phyloP scores from a whole-genome alignment of 2,797 vertebrate genomes.

The Delichon dasypus region DNA sequence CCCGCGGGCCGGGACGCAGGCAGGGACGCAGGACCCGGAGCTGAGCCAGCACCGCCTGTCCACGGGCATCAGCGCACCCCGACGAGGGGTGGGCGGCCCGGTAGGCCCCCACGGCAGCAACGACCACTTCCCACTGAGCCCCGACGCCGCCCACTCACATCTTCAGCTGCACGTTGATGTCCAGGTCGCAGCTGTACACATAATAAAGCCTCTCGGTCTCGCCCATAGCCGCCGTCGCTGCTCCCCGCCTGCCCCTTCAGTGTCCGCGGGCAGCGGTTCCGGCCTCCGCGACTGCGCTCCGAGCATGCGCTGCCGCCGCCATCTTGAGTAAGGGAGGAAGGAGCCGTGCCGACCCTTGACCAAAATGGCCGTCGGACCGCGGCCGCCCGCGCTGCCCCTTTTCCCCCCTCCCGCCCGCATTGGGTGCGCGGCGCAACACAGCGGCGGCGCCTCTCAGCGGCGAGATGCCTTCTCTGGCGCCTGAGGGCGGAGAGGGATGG shows the following conservation, averaged over 20 bases:
- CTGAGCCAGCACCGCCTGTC: not conserved
- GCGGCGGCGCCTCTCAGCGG: fast-evolving
- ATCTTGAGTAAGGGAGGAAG: conserved; percentile 35
- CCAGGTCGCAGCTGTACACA: conserved; percentile 95
- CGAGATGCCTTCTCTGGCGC: fast-evolving
- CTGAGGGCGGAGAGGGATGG: fast-evolving
- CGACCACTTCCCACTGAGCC: not conserved
- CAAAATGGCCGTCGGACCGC: not conserved
- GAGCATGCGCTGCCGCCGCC: conserved; percentile 1
- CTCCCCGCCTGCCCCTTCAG: not conserved
- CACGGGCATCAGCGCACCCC: not conserved
- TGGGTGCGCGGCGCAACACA: not conserved
- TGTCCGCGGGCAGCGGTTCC: fast-evolving
- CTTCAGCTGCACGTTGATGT: conserved; percentile 96
- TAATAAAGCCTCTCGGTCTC: conserved; percentile 94
- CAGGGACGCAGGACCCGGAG: not conserved
- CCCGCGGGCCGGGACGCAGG: not conserved
- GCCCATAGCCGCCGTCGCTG: conserved; percentile 59
- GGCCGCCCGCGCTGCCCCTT: too few relatives aligned
- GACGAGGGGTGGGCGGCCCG: not conserved
- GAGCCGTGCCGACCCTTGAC: not conserved
- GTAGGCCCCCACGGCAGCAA: not conserved
- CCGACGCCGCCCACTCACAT: conserved; percentile 82
- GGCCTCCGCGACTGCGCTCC: not conserved
- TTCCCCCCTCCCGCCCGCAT: fast-evolving